Conservation (phyloP, 2,797 vertebrate genomes). For the Molossus alvarezi region DNA sequence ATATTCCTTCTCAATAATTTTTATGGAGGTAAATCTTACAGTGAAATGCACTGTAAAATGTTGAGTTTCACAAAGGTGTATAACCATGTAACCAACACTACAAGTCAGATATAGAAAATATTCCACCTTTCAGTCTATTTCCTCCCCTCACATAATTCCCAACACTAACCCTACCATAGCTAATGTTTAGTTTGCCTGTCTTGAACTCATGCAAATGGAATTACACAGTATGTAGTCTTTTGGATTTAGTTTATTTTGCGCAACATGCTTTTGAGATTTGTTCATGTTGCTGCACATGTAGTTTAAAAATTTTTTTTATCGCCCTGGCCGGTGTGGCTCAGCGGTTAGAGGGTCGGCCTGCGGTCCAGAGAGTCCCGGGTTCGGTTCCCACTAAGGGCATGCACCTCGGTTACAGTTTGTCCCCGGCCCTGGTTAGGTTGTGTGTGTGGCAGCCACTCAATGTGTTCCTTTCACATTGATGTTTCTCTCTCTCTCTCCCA, state of each 20-base stretch:
- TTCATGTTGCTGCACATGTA: background rate
- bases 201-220: background rate
- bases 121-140: background rate
- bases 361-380: no score
- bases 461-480: no score
- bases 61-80: background rate
- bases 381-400: no score
- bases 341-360: no score
- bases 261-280: background rate
- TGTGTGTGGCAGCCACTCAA: no score
- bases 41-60: background rate
- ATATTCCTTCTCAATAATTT: background rate
- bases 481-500: no score
- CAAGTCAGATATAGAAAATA: background rate
- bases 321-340: no score
- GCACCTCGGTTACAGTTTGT: no score
- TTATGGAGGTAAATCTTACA: background rate
- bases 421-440: no score
- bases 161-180: background rate
- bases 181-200: background rate
- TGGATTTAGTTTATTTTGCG: constrained; percentile 27
- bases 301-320: background rate
- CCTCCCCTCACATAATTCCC: background rate
- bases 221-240: background rate
- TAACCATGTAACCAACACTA: background rate